Base-by-base conservation (phyloP, 2,797 vertebrate genomes). In the Cyprinodon diabolis region DNA sequence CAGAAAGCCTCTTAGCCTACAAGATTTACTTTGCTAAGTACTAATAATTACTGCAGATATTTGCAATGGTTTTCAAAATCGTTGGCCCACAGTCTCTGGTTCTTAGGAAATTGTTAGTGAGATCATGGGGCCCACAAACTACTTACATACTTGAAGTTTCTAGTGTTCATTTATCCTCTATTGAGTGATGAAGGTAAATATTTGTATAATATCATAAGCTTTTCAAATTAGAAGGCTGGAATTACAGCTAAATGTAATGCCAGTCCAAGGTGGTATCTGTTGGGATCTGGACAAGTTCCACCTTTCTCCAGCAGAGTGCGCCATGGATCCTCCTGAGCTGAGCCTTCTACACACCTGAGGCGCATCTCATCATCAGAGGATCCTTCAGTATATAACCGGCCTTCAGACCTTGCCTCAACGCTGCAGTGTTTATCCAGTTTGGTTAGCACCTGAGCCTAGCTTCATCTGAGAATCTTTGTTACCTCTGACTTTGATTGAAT, bases 1-100 rank as follows among this genome's bases (percentile, higher is more conserved):
- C 54, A 77, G 78, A 84, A 90, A 87, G 77, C 86, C 72, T 78
- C 75, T 83, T 78, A 78, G 76, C 72, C 79, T 55, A 45, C 35
- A 57, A 70, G 79, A 67, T 74, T 82, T 75, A 79, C 40, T 71
- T 57, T 77, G 52, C 49, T 75, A 80, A 76, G 71, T 68, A 77
- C 79, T 69, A 68, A 68, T 62, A 71, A 71, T 67, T 15, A 75
- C 60, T 78, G 58, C 65, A 85, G 75, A 80, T 83, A 68, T 80
- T 81, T 86, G 67, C 51, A 85, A 78, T 83, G 35, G 74, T 77
- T 57, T 84, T 80, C 74, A 69, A 71, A 62, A 23, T 55, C n/a
- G 13, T 76, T 71, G 17, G 25, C 35, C 48, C 49, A n/a, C 30
- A 30, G 58, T 74, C 60, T 51, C 48, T 80, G 51, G 37, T 47